Percentiles rank a stretch among this genome's conserved stretches.
These are phyloP conservation scores for Elysia chlorotica DNA, from an alignment of 1,140 invertebrate genomes.

Conservation along the genomic window DNA sequence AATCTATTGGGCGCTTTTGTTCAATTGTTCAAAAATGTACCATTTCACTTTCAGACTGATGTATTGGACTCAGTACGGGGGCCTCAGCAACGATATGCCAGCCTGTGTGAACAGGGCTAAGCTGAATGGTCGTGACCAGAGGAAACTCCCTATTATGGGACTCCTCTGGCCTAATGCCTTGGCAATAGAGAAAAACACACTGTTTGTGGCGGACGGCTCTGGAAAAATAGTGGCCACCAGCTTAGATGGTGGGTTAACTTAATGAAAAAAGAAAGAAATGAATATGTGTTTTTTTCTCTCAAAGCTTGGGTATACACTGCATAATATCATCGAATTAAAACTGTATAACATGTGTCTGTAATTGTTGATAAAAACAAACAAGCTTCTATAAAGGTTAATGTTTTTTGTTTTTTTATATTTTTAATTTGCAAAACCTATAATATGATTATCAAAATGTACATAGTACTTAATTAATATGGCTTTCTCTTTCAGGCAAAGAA, in stretches of 20 bases:
- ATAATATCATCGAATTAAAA: too few species aligned
- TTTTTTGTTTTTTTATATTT: not conserved
- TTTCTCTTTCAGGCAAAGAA: constrained; percentile 10
- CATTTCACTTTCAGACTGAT: constrained; percentile 31
- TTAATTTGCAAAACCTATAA: not conserved
- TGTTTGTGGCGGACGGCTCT: constrained; percentile 43
- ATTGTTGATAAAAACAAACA: too few species aligned
- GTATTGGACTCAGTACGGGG: constrained; percentile 45
- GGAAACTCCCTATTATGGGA: constrained; percentile 28
- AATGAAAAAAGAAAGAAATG: too few species aligned
- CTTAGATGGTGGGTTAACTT: constrained; percentile 44
- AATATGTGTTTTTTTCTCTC: too few species aligned
- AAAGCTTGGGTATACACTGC: too few species aligned
- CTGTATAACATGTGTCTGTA: too few species aligned
- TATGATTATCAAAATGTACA: too few species aligned
- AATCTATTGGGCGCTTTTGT: too few species aligned
- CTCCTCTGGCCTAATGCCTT: constrained; percentile 39
- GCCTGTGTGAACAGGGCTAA: constrained; percentile 33
- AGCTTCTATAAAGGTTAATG: too few species aligned
- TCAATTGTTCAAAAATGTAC: too few species aligned
- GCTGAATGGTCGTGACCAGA: constrained; percentile 28
- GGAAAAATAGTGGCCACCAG: constrained; percentile 36
- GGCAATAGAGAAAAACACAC: constrained; percentile 25
- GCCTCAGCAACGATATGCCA: constrained; percentile 23
- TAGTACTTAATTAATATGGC: too few species aligned